Evolutionary conservation across 2,888 invertebrate genomes (phyloP).

Genomic region (Chelonus formosanus): DNA sequence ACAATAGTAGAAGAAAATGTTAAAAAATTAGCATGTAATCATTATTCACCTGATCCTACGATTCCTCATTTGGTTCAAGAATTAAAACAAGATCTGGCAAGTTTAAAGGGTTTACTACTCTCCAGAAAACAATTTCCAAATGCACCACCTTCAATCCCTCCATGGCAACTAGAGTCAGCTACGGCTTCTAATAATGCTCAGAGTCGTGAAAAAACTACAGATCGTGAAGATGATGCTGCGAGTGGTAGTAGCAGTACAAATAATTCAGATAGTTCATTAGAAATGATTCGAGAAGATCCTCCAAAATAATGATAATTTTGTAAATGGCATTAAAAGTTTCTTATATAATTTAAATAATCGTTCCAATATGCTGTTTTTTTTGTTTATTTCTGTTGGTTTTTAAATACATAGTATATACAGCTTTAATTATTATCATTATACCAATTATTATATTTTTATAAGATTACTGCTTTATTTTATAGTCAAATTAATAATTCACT

Average conservation of each 20-base stretch:
- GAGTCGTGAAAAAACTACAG: conserved; percentile 56
- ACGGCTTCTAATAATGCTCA: conserved; percentile 53
- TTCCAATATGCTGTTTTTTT: conserved; percentile 1
- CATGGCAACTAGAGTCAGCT: conserved; percentile 77
- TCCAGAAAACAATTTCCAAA: conserved; percentile 81
- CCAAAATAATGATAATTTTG: conserved; percentile 49
- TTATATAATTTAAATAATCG: conserved; percentile 31
- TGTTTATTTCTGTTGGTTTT: not conserved
- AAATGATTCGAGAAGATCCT: conserved; percentile 65
- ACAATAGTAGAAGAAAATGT: conserved; percentile 74
- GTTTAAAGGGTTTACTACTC: conserved; percentile 60
- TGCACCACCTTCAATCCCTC: conserved; percentile 76
- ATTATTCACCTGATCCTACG: conserved; percentile 50
- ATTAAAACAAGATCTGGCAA: conserved; percentile 61
- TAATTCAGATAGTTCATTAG: conserved; percentile 65
- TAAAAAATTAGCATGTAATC: conserved; percentile 62
- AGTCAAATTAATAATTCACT: no score
- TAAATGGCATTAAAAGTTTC: conserved; percentile 29
- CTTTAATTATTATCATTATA: no score
- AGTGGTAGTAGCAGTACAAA: conserved; percentile 63
- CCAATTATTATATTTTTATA: no score
- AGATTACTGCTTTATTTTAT: no score
- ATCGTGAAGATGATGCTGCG: conserved; percentile 63
- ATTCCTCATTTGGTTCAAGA: conserved; percentile 60
- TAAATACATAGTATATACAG: no score